These are phyloP conservation scores for Drosophila elegans DNA, from an alignment of 1,140 invertebrate genomes.

Conservation along the genomic window DNA sequence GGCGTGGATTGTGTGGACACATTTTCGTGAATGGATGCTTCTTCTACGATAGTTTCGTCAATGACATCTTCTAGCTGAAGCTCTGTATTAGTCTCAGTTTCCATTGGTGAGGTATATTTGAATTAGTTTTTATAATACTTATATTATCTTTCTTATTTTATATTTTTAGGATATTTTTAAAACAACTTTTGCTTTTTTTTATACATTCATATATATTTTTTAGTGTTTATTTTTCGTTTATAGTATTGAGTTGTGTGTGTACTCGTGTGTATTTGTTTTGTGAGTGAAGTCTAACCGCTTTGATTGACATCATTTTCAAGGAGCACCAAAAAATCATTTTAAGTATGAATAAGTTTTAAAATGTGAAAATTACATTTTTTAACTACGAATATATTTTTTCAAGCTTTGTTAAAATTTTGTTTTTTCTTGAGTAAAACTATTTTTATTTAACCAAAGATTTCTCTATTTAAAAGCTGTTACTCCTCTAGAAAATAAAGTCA, in stretches of 20 bases:
- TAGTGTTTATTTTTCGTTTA: slow-evolving; percentile 7
- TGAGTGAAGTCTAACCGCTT: neutral
- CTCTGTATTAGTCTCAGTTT: neutral
- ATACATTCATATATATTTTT: neutral
- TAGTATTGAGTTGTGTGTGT: slow-evolving; percentile 15
- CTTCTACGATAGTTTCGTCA: neutral
- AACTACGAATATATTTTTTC: too few species aligned
- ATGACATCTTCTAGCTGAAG: neutral
- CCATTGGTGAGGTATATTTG: neutral
- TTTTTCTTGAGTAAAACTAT: too few species aligned
- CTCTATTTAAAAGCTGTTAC: too few species aligned
- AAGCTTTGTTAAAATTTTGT: too few species aligned
- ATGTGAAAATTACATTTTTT: too few species aligned
- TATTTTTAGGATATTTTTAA: neutral
- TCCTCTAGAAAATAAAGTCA: too few species aligned
- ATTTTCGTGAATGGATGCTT: neutral
- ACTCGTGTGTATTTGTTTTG: slow-evolving; percentile 14
- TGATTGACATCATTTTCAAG: slow-evolving; percentile 1
- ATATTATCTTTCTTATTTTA: neutral
- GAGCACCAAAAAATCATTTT: too few species aligned
- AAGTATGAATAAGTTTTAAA: too few species aligned
- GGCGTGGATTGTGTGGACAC: neutral
- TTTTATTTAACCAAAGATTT: too few species aligned
- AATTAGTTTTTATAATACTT: neutral
- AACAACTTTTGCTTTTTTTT: slow-evolving; percentile 1